Conservation (phyloP, 2,888 invertebrate species). For the Dugesia japonica region DNA sequence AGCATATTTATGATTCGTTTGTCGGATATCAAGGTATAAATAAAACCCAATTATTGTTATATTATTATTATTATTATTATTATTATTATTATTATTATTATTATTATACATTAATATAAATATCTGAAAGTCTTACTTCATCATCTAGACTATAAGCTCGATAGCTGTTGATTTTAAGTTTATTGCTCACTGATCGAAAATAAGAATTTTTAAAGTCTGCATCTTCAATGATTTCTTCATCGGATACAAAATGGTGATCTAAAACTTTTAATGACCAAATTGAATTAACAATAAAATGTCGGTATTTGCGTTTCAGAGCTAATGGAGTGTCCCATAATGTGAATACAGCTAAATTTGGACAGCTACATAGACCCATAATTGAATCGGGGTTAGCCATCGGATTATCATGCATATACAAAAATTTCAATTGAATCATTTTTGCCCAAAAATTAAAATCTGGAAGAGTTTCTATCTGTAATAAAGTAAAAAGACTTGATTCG, state of each 20-base stretch:
- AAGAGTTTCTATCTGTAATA: constrained; percentile 40
- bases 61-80: neutral
- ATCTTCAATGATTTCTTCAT: constrained; percentile 48
- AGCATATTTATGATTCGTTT: too few species aligned
- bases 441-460: constrained; percentile 44
- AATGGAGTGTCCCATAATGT: constrained; percentile 47
- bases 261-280: constrained; percentile 45
- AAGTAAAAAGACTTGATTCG: too few species aligned
- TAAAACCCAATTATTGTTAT: too few species aligned
- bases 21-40: too few species aligned
- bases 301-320: constrained; percentile 43
- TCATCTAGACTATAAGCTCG: neutral
- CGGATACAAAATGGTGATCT: constrained; percentile 44
- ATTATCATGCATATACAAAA: constrained; percentile 46
- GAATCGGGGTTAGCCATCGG: constrained; percentile 44
- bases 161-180: neutral
- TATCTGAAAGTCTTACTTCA: neutral
- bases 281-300: constrained; percentile 47
- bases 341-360: constrained; percentile 39
- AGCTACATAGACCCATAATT: constrained; percentile 41
- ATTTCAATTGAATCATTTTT: constrained; percentile 39
- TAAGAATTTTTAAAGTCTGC: constrained; percentile 40
- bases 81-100: too few species aligned
- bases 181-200: constrained; percentile 24
- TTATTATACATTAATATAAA: too few species aligned